Evolutionary conservation across 2,113 vertebrate species (phyloP), one percentile per base, ranked within the genome.

Genomic region (Notiomystis cincta): DNA sequence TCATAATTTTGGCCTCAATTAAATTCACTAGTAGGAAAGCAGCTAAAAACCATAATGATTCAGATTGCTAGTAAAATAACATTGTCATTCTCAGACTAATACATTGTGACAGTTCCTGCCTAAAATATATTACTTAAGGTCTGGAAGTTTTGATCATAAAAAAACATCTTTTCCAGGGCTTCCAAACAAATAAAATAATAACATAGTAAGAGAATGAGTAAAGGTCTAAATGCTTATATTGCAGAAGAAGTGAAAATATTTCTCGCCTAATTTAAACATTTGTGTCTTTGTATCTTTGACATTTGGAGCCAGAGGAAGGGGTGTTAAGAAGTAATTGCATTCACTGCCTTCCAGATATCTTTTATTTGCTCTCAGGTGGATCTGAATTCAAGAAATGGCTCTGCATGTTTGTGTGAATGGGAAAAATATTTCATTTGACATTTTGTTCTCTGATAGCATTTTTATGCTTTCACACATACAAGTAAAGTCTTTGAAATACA

Each of bases 181-280:
- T 75, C 28, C 62, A 96, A 94, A 90, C 35, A 97, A 92, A 87
- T 76, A 75, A 83, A 94, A 79, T 80, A 93, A 90, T 78, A 82
- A 27, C 18, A 78, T 15, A 69, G 60, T 14, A 76, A 60, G 38
- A 86, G 79, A 90, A 77, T 31, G 19, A 66, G 14, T 60, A 73
- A 92, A 94, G 71, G 88, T 90, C 71, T 92, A 67, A 54, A 86
- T 90, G 92, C 61, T 90, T 90, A 95, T 95, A 91, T 65, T 90
- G 78, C 82, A 94, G 60, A 95, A 93, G 65, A 51, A 82, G 62
- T 16, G 64, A 88, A 94, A 94, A 95, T 92, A 90, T 90, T 96
- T 96, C 71, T 83, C 4, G 13, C 72, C 94, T 96, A 90, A 88
- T 96, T 96, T 96, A 93, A 95, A 94, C 76, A 90, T 96, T 94